These are phyloP conservation scores for Okamejei kenojei DNA, from an alignment of 2,797 vertebrate genomes.

Conservation along the genomic window DNA sequence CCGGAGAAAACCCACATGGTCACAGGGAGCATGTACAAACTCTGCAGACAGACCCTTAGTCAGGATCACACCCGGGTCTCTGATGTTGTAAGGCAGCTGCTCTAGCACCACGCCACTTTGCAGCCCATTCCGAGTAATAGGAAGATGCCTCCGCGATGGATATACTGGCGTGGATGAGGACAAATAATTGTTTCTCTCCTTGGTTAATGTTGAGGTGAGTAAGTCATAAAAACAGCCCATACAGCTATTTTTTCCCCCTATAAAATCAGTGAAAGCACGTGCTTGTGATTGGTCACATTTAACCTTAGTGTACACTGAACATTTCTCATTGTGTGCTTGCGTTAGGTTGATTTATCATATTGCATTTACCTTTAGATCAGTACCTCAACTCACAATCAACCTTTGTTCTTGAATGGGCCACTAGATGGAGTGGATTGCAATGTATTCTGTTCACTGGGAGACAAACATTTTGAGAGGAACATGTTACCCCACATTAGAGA, in stretches of 20 bases:
- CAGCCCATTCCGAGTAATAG: too few species aligned
- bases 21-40: too few species aligned
- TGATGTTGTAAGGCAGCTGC: too few species aligned
- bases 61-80: too few species aligned
- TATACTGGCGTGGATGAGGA: too few species aligned
- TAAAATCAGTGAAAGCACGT: not conserved
- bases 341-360: not conserved
- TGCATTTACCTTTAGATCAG: not conserved
- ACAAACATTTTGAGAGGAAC: not conserved
- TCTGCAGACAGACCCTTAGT: too few species aligned
- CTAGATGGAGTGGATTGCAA: conserved; percentile 28
- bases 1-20: too few species aligned
- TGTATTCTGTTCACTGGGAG: not conserved
- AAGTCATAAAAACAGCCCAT: not conserved
- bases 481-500: not conserved
- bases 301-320: not conserved
- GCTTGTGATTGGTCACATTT: not conserved
- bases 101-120: too few species aligned
- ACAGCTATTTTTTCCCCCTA: not conserved
- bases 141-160: too few species aligned
- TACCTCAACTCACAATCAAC: not conserved
- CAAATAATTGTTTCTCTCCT: too few species aligned
- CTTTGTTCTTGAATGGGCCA: conserved; percentile 1
- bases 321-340: not conserved
- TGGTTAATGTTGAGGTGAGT: not conserved